Conservation (phyloP, 2,888 invertebrate genomes). For the Eubasilissa splendida region DNA sequence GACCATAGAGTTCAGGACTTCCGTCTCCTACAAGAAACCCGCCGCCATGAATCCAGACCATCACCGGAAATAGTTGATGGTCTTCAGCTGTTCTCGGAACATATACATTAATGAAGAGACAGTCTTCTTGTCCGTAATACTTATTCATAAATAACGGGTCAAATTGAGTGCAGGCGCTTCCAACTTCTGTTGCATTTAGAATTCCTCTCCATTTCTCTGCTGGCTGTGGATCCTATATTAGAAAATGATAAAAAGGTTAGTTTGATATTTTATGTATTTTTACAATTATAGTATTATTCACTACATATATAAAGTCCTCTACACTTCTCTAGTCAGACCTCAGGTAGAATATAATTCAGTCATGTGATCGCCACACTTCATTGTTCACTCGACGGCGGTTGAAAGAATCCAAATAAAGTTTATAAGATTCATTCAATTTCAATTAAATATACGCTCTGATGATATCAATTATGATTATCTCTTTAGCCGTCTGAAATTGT, state of each 20-base stretch:
- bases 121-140: conserved; percentile 43
- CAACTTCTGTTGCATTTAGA: background rate
- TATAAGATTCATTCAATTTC: too few relatives aligned
- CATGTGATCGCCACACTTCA: too few relatives aligned
- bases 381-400: too few relatives aligned
- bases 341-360: too few relatives aligned
- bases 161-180: conserved; percentile 27
- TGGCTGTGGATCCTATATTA: background rate
- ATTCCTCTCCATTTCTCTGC: background rate
- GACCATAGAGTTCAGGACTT: conserved; percentile 34
- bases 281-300: too few relatives aligned
- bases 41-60: conserved; percentile 55
- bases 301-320: too few relatives aligned
- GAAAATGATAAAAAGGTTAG: background rate
- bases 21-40: conserved; percentile 51
- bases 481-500: too few relatives aligned
- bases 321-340: too few relatives aligned
- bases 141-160: conserved; percentile 17
- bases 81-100: conserved; percentile 22
- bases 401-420: too few relatives aligned
- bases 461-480: too few relatives aligned
- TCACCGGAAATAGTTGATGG: conserved; percentile 34
- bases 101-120: conserved; percentile 52
- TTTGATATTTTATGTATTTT: too few relatives aligned
- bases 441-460: too few relatives aligned